A percentile compares a stretch with the other conserved stretches of the same genome.
These are phyloP conservation scores for Aleiodes leptofemur DNA, from an alignment of 2,888 invertebrate genomes.

Conservation along the genomic window DNA sequence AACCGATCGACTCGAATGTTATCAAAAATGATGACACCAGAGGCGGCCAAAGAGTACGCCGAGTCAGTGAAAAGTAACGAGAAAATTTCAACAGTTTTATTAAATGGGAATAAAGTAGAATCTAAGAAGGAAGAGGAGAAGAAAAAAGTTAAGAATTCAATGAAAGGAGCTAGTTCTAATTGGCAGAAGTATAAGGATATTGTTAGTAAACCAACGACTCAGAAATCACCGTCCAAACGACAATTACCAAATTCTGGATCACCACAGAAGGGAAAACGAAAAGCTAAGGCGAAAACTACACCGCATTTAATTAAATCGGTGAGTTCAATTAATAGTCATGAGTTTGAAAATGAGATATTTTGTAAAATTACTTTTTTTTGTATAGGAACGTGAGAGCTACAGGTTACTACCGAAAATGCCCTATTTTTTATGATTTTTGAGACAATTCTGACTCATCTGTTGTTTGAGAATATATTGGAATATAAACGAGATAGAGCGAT, in stretches of 20 bases:
- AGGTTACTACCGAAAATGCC: too few species aligned
- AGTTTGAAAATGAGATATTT: not conserved
- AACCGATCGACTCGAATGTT: constrained; percentile 47
- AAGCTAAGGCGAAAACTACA: constrained; percentile 19
- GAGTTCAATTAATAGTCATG: not conserved
- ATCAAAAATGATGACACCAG: constrained; percentile 56
- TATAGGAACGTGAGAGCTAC: not conserved
- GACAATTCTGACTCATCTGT: too few species aligned
- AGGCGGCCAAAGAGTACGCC: constrained; percentile 44
- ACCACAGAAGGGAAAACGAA: constrained; percentile 41
- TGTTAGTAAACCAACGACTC: constrained; percentile 47
- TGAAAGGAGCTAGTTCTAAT: constrained; percentile 57
- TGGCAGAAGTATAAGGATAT: constrained; percentile 67
- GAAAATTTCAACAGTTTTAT: constrained; percentile 4
- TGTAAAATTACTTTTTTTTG: not conserved
- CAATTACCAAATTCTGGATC: constrained; percentile 48
- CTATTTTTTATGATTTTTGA: too few species aligned
- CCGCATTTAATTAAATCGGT: constrained; percentile 4
- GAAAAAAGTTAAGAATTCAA: constrained; percentile 12
- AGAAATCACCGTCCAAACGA: constrained; percentile 49
- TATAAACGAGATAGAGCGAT: too few species aligned
- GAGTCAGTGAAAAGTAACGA: constrained; percentile 37
- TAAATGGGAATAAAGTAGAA: constrained; percentile 13
- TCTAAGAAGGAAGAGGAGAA: not conserved
- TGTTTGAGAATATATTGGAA: too few species aligned